Base-by-base conservation (phyloP, 2,113 vertebrate genomes). In the Phylloscopus whistleri region DNA sequence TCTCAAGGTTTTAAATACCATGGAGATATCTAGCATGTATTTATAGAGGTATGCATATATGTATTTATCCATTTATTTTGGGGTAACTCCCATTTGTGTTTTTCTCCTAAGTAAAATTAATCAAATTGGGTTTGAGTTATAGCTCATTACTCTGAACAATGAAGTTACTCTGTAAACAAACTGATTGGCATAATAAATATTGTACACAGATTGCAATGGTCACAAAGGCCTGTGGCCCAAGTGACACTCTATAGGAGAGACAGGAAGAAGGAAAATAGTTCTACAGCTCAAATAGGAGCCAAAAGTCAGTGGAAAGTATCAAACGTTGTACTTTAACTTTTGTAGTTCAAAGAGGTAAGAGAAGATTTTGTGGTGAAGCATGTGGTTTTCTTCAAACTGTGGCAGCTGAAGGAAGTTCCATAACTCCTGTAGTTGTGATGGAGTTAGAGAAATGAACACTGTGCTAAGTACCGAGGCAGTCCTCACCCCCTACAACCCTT, bases 401-500 rank as follows among this genome's bases (percentile, higher is more conserved):
- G 30, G n/a, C 31, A 44, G 14, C 33, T 69, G 51, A 69, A 64
- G 31, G 19, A 72, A 94, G 9, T 3, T 63, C 28, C 13, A 6
- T 10, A 21, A 9, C 3, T 91, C 22, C 8, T 26, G 31, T 21
- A 56, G 18, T 15, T 43, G 49, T 17, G 10, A 27, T 18, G n/a
- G 27, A 76, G 10, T n/a, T 52, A 12, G 1, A 16, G 33, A 84
- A 76, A 21, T 52, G 24, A 49, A 20, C 22, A 11, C 5, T 39
- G 9, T n/a, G 30, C 33, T n/a, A 64, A 49, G 24, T 8, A 23
- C 9, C 0, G 0, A 76, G 14, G 15, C 41, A 9, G 7, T 26
- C 3, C 2, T 77, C 33, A 41, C 3, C 9, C 31, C 26, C 22
- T 53, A 18, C 18, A 44, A 26, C 41, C 11, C 9, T 66, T 16